phyloP scores from a whole-genome alignment of 2,888 invertebrate species.

The Diarsia rubi region DNA sequence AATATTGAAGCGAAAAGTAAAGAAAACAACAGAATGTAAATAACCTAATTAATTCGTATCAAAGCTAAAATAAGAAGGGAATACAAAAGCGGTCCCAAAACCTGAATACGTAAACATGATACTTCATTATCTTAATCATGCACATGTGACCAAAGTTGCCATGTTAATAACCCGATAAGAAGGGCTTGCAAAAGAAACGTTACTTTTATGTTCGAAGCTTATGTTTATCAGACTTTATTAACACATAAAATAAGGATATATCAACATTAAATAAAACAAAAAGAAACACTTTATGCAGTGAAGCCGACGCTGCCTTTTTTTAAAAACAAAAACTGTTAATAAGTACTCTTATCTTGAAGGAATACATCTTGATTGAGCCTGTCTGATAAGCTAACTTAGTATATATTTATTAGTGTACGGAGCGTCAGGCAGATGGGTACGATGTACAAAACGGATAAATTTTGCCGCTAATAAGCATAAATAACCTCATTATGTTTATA shows the following conservation, averaged over 20 bases:
- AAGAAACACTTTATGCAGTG: constrained; percentile 7
- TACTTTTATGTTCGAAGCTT: constrained; percentile 28
- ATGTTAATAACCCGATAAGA: constrained; percentile 28
- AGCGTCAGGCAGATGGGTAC: constrained; percentile 27
- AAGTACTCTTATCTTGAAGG: constrained; percentile 50
- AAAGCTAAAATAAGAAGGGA: constrained; percentile 1
- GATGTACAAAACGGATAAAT: constrained; percentile 35
- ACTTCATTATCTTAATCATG: constrained; percentile 41
- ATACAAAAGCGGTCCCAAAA: constrained; percentile 15
- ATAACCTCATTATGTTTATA: no score
- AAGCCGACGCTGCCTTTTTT: constrained; percentile 23
- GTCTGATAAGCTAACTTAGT: constrained; percentile 41
- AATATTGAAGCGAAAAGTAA: neutral
- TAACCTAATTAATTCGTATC: constrained; percentile 23
- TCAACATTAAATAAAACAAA: constrained; percentile 25
- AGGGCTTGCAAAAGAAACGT: constrained; percentile 19
- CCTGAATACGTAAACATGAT: constrained; percentile 36
- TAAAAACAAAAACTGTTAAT: constrained; percentile 47
- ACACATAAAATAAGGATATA: constrained; percentile 27
- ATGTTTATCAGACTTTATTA: constrained; percentile 20
- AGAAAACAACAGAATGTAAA: constrained; percentile 24
- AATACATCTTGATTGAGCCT: constrained; percentile 54
- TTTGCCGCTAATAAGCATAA: constrained; percentile 56
- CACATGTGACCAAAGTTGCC: neutral
- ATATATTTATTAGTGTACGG: constrained; percentile 52